Base-by-base conservation (phyloP, 2,797 vertebrate species). In the Ciconia nigra region DNA sequence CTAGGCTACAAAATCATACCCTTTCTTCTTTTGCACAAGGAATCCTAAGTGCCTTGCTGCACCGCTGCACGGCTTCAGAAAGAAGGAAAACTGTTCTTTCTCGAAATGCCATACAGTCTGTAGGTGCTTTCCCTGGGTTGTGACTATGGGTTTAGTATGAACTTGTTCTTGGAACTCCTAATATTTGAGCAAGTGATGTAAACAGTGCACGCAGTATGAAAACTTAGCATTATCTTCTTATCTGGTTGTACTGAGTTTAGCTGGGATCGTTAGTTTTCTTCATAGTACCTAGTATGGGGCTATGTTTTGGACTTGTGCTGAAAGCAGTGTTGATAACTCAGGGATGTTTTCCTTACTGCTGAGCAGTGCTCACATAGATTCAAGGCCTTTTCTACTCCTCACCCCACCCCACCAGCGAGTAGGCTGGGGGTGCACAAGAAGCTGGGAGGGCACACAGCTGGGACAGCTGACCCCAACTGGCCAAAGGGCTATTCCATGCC, bases 121-220 rank as follows among this genome's bases (percentile, higher is more conserved):
- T n/a, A 81, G 44, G 20, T 0, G 0, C 17, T 37, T 59, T 66
- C 21, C 25, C 57, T 9, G 1, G 7, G 3, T 24, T 71, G 51
- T 10, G 7, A 22, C 44, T 52, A 28, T 5, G 41, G 13, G 17
- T 88, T 93, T 74, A 67, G 14, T 12, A 62, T 11, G 17, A 81
- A 67, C 14, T 77, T 69, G 4, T n/a, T 89, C 52, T 37, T 58
- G 25, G 44, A 86, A 70, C 13, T 66, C 1, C 0, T 17, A 93
- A 18, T 31, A 70, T 26, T 26, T 58, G 20, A 71, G 5, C 19
- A 84, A 61, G 39, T 62, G 33, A 85, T 35, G 18, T 20, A 54
- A 95, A 62, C 8, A 61, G 41, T 11, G 9, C 13, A 39, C 4
- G 5, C 0, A 5, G 7, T 33, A 41, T 8, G 20, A 62, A 85